Percentiles rank a stretch among this genome's conserved stretches.
phyloP scores from a whole-genome alignment of 2,113 vertebrate species.

The Lagopus leucura region DNA sequence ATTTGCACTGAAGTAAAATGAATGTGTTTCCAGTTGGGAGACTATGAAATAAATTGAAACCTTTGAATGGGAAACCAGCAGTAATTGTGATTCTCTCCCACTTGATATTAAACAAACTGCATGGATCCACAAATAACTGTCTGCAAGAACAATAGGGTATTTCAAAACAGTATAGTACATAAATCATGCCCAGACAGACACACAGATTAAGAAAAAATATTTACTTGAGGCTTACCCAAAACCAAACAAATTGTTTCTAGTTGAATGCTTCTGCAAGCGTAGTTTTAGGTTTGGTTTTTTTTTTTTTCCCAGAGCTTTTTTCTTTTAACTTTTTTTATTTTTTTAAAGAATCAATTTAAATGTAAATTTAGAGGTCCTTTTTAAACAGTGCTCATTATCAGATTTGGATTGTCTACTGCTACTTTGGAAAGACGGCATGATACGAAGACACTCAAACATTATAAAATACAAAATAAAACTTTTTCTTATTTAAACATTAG shows the following conservation, averaged over 20 bases:
- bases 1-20: constrained; percentile 35
- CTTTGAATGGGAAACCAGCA: constrained; percentile 37
- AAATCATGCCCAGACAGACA: constrained; percentile 70
- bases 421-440: neutral
- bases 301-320: neutral
- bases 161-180: constrained; percentile 62
- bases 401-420: constrained; percentile 50
- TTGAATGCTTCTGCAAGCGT: constrained; percentile 58
- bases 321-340: neutral
- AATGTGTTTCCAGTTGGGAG: constrained; percentile 32
- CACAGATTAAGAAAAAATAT: constrained; percentile 73
- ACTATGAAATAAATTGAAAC: constrained; percentile 27
- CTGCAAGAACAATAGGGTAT: constrained; percentile 57
- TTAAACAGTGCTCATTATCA: constrained; percentile 52
- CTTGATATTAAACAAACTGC: constrained; percentile 60
- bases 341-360: constrained; percentile 62
- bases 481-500: neutral
- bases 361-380: constrained; percentile 60
- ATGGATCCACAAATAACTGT: constrained; percentile 64
- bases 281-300: neutral
- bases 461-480: constrained; percentile 16
- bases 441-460: neutral
- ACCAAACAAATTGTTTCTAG: constrained; percentile 69
- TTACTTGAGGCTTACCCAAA: constrained; percentile 67
- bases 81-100: constrained; percentile 54